These are phyloP conservation scores for Trogon surrucura DNA, from an alignment of 2,113 vertebrate species.

Conservation along the genomic window DNA sequence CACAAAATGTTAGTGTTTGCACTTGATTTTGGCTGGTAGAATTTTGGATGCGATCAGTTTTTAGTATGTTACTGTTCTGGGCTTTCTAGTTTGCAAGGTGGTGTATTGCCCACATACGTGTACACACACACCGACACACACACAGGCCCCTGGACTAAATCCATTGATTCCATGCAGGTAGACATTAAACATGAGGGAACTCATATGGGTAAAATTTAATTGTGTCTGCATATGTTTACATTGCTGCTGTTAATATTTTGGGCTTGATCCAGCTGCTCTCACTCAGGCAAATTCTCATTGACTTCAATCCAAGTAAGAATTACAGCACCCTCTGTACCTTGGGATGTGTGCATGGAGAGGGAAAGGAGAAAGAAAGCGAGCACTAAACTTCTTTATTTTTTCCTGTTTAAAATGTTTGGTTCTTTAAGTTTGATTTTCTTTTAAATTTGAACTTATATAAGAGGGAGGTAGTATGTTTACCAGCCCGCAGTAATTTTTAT, in stretches of 20 bases:
- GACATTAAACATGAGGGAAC: background rate
- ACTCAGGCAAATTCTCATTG: conserved; percentile 29
- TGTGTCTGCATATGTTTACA: conserved; percentile 26
- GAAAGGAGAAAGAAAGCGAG: background rate
- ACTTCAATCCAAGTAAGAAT: conserved; percentile 29
- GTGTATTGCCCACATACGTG: background rate
- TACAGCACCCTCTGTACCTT: background rate
- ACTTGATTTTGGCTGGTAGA: background rate
- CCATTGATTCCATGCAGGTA: background rate
- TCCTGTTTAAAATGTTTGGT: background rate
- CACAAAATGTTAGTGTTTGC: accelerated
- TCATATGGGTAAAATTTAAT: conserved; percentile 2
- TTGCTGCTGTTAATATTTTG: conserved; percentile 39
- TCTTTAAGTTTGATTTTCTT: background rate
- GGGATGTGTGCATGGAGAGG: background rate
- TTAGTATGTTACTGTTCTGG: background rate
- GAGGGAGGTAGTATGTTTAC: background rate
- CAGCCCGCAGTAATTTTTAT: background rate
- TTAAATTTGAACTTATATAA: background rate
- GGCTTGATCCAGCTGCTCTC: conserved; percentile 29
- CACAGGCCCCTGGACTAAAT: background rate
- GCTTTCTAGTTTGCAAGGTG: background rate
- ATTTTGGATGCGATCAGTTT: background rate
- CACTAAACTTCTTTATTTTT: background rate
- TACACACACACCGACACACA: background rate